Base-by-base conservation (phyloP, 2,888 invertebrate species). In the Myathropa florea region DNA sequence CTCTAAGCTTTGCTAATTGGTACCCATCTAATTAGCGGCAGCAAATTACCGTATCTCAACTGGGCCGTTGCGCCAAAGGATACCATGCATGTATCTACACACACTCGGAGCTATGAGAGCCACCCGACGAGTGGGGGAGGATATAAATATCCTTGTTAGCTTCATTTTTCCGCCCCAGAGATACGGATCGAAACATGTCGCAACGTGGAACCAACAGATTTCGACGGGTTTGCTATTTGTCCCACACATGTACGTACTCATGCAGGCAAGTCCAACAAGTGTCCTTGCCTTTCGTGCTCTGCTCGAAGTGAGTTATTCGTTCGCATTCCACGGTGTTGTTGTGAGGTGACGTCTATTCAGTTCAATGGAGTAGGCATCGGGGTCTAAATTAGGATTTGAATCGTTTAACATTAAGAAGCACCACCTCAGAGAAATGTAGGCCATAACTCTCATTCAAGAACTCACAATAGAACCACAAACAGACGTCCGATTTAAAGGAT, bases 351-450 rank as follows among this genome's bases (percentile, higher is more conserved):
- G 24, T 57, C 46, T 68, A 26, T 33, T 46, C 46, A 46, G n/a
- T 28, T n/a, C 10, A 4, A 14, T 24, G 72, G 53, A 53, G 53
- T 53, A 1, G 79, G 65, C 77, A 72, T 77, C 72, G 53, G 39
- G 36, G 60, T 77, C 60, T n/a, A 80, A 81, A 85, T 81, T 81
- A 78, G 85, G 85, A 85, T 81, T 72, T 67, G 53, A 81, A 72
- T 72, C 76, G 72, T 72, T 81, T 76, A 80, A 79, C 65, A 75
- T 46, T 70, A 64, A 59, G 63, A 68, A 59, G 68, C 68, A 78
- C 71, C 59, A 77, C 60, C 73, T 73, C 68, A 12, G 64, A 39
- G 81, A 70, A 81, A 81, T 81, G 64, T 85, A 85, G 81, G 77
- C 84, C 76, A 77, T 85, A 81, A 85, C 77, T 85, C 77, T 70